phyloP scores from a whole-genome alignment of 2,888 invertebrate genomes.

The Pinctada fucata region DNA sequence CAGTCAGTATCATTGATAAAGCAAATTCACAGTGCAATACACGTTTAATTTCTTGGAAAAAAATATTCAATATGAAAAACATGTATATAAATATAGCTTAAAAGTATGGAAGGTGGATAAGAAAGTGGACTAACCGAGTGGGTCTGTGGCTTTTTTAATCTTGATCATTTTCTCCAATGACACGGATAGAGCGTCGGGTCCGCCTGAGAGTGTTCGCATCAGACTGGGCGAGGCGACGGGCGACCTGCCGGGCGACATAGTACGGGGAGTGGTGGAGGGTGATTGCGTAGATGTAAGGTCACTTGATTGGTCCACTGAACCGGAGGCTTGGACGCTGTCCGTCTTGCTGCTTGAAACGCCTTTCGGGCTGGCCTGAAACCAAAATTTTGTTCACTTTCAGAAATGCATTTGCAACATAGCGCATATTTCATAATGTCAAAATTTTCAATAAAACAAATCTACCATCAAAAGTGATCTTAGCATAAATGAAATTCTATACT shows the following conservation, averaged over 20 bases:
- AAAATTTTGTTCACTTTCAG: not conserved
- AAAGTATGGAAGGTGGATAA: no score
- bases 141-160: conserved; percentile 80
- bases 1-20: no score
- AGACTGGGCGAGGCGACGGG: conserved; percentile 65
- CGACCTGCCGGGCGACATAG: conserved; percentile 63
- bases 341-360: not conserved
- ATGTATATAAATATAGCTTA: no score
- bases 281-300: conserved; percentile 67
- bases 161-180: conserved; percentile 80
- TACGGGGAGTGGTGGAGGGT: conserved; percentile 56
- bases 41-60: no score
- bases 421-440: no score
- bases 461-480: no score
- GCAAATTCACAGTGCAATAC: no score
- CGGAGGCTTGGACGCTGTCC: conserved; percentile 46
- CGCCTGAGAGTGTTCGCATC: conserved; percentile 59
- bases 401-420: no score
- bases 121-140: conserved; percentile 77
- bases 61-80: no score
- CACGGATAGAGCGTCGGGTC: conserved; percentile 77
- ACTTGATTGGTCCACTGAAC: conserved; percentile 69
- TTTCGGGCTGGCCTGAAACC: not conserved
- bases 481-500: no score
- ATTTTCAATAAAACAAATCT: no score